phyloP scores from a whole-genome alignment of 2,113 vertebrate species.

The Baryphthengus martii region DNA sequence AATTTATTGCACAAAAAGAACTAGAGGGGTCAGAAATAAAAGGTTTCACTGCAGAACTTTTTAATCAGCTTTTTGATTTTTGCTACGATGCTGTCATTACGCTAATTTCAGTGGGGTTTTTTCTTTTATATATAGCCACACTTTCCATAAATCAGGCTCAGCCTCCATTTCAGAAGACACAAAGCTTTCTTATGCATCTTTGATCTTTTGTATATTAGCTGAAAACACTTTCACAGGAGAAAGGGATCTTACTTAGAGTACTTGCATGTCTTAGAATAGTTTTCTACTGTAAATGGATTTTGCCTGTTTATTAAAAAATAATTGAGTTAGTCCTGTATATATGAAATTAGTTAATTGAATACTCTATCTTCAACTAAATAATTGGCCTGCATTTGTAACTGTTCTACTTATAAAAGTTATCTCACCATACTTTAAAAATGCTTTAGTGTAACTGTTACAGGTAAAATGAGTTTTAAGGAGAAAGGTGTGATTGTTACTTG shows the following conservation, averaged over 20 bases:
- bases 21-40: neutral
- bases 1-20: neutral
- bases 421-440: neutral
- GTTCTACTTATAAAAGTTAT: neutral
- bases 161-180: constrained; percentile 27
- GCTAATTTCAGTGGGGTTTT: neutral
- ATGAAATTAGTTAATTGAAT: neutral
- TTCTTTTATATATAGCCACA: neutral
- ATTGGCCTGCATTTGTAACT: neutral
- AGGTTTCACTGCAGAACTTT: neutral
- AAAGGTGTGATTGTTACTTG: neutral
- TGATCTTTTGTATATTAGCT: constrained; percentile 1
- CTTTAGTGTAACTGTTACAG: neutral
- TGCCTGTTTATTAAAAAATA: constrained; percentile 36
- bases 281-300: neutral
- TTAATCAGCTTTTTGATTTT: neutral
- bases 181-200: neutral
- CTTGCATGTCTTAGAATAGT: neutral
- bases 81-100: neutral
- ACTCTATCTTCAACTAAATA: neutral
- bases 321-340: neutral
- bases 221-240: neutral
- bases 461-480: neutral
- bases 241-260: neutral
- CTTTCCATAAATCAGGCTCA: neutral